phyloP scores from a whole-genome alignment of 1,140 invertebrate genomes.

The Muscidifurax raptorellus region DNA sequence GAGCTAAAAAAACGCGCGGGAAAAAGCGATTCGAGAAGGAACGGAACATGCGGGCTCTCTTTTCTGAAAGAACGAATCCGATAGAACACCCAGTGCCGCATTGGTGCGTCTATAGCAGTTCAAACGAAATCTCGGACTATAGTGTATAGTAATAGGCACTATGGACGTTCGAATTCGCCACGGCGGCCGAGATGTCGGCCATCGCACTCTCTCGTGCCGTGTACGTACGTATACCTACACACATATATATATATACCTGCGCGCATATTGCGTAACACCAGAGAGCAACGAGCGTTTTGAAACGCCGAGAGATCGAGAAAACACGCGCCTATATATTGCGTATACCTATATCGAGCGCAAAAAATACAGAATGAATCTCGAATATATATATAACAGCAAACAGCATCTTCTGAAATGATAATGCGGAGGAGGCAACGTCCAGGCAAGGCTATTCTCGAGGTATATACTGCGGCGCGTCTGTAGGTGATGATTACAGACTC shows the following conservation, averaged over 20 bases:
- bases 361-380: background rate
- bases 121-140: too few species aligned
- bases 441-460: background rate
- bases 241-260: background rate
- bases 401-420: background rate
- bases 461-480: background rate
- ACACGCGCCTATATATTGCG: too few species aligned
- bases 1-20: background rate
- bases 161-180: background rate
- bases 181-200: background rate
- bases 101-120: too few species aligned
- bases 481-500: background rate
- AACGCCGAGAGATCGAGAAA: background rate
- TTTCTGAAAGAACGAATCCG: too few species aligned
- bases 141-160: too few species aligned
- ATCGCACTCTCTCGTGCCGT: background rate
- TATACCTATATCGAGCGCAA: background rate
- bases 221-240: too few species aligned
- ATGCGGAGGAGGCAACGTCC: background rate
- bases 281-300: background rate
- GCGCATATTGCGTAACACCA: background rate
- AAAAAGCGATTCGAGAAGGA: background rate
- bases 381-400: background rate
- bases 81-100: too few species aligned
- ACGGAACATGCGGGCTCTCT: too few species aligned